A percentile compares a stretch with the other conserved stretches of the same genome.
Evolutionary conservation across 92 coral and sea anemone species (phyloP).

Genomic region (Micromussa lordhowensis): DNA sequence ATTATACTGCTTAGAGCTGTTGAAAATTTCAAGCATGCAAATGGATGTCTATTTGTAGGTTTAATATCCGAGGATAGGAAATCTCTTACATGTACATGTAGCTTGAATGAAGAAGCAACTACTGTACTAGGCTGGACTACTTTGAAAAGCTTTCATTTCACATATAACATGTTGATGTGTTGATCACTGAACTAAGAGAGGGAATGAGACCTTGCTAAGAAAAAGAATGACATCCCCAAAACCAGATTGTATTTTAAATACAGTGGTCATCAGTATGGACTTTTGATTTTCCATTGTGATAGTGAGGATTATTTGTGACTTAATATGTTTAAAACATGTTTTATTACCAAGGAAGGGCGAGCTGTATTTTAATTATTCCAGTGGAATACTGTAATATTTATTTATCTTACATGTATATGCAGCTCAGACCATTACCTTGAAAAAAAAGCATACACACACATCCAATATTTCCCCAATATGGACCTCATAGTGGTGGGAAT

Average conservation of each 20-base stretch:
- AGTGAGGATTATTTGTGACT: not conserved
- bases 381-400: no score
- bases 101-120: not conserved
- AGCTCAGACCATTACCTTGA: no score
- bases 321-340: not conserved
- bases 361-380: no score
- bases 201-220: not conserved
- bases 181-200: not conserved
- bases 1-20: not conserved
- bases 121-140: not conserved
- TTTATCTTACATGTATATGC: no score
- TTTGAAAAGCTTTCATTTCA: not conserved
- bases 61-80: not conserved
- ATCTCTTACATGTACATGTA: no score
- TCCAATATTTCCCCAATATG: no score
- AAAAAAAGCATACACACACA: no score
- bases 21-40: conserved; percentile 4
- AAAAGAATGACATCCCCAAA: not conserved
- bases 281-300: not conserved
- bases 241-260: not conserved
- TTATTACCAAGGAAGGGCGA: no score
- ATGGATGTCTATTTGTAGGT: not conserved
- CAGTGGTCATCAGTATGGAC: not conserved
- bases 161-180: not conserved
- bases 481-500: no score